Conservation (phyloP, 1,140 invertebrate species). For the Drosophila bipectinata region DNA sequence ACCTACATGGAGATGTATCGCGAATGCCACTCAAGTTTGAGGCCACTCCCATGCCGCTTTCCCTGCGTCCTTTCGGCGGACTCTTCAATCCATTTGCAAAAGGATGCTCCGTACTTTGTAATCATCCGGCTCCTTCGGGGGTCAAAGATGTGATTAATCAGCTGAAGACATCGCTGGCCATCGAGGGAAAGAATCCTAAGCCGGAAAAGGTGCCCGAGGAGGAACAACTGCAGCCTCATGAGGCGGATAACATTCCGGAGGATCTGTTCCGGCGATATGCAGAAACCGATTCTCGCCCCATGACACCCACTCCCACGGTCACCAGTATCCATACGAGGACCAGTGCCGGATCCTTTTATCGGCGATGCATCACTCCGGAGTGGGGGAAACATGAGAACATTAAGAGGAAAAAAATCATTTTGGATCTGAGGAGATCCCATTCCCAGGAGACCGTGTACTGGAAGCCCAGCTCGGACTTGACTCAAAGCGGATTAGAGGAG, state of each 20-base stretch:
- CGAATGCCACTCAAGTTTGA: constrained; percentile 73
- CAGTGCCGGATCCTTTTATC: constrained; percentile 75
- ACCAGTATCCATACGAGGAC: constrained; percentile 86
- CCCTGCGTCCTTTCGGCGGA: constrained; percentile 89
- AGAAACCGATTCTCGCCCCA: constrained; percentile 90
- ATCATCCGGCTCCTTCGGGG: constrained; percentile 90
- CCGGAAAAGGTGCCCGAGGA: constrained; percentile 34
- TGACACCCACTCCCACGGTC: constrained; percentile 89
- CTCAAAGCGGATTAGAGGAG: constrained; percentile 66
- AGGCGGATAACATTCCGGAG: constrained; percentile 85
- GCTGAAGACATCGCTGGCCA: constrained; percentile 88
- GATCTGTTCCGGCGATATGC: constrained; percentile 89
- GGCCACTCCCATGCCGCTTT: constrained; percentile 69
- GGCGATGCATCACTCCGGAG: constrained; percentile 85
- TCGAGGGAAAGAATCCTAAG: constrained; percentile 57
- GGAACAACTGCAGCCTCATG: constrained; percentile 54
- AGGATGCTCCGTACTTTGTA: constrained; percentile 91
- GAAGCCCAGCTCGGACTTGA: constrained; percentile 82
- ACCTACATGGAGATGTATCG: constrained; percentile 38
- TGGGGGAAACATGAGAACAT: constrained; percentile 82
- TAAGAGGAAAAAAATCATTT: constrained; percentile 80
- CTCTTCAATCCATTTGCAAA: constrained; percentile 91
- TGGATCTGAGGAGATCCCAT: constrained; percentile 75
- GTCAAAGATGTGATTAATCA: constrained; percentile 89
- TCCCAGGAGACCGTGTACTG: constrained; percentile 82